A percentile compares a stretch with the other conserved stretches of the same genome.
phyloP scores from a whole-genome alignment of 2,113 vertebrate genomes.

The Myrmecobius fasciatus region DNA sequence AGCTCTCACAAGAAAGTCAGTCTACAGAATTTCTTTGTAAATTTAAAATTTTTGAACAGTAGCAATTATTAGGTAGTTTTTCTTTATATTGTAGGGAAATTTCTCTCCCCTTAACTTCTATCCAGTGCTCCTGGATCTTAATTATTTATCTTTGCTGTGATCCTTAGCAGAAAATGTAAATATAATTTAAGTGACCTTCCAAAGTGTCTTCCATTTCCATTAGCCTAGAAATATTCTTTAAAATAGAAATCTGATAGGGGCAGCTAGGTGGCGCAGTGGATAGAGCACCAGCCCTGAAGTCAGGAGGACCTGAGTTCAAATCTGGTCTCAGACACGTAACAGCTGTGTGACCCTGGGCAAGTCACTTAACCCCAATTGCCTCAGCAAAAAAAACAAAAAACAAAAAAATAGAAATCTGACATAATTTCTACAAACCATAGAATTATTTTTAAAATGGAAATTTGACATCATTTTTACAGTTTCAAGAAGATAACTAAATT shows the following conservation, averaged over 20 bases:
- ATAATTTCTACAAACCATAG: not conserved
- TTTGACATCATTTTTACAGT: slow-evolving; percentile 3
- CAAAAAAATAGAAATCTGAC: not conserved
- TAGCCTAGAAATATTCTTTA: slow-evolving; percentile 10
- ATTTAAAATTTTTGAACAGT: not conserved
- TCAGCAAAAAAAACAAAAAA: too few relatives aligned
- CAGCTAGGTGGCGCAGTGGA: too few relatives aligned
- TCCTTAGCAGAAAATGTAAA: not conserved
- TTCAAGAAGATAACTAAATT: slow-evolving; percentile 58
- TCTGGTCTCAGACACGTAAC: too few relatives aligned
- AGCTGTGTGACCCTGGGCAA: too few relatives aligned
- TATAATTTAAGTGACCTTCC: not conserved
- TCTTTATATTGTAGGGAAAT: too few relatives aligned
- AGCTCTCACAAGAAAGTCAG: not conserved
- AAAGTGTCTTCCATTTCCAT: not conserved
- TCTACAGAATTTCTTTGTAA: not conserved
- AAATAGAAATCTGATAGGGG: not conserved
- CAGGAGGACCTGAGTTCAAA: too few relatives aligned
- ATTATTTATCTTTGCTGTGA: not conserved
- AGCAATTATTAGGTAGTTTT: not conserved
- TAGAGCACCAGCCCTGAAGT: too few relatives aligned
- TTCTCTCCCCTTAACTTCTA: not conserved
- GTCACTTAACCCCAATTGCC: too few relatives aligned
- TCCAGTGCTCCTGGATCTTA: not conserved
- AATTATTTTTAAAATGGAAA: slow-evolving; percentile 11